phyloP scores from a whole-genome alignment of 1,140 invertebrate species.

The Heliconius hewitsoni region DNA sequence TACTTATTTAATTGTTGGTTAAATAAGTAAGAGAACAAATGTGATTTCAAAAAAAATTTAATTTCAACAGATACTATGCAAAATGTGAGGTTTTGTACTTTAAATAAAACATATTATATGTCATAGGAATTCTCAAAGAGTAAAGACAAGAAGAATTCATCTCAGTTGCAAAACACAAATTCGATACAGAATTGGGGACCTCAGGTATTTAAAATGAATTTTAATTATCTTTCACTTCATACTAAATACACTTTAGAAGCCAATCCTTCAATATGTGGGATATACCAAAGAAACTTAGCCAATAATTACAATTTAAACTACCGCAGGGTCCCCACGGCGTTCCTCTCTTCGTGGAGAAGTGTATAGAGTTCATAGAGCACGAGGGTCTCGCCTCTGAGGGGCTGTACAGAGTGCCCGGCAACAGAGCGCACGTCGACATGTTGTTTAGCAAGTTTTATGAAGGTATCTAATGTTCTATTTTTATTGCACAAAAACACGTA shows the following conservation, averaged over 20 bases:
- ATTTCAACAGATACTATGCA: too few relatives aligned
- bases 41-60: too few relatives aligned
- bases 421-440: slow-evolving; percentile 96
- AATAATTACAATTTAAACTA: too few relatives aligned
- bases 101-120: too few relatives aligned
- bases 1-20: too few relatives aligned
- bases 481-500: neutral
- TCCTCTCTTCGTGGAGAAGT: slow-evolving; percentile 96
- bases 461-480: slow-evolving; percentile 80
- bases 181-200: slow-evolving; percentile 74
- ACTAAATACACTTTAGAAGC: too few relatives aligned
- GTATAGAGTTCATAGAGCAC: slow-evolving; percentile 96
- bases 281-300: too few relatives aligned
- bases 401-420: slow-evolving; percentile 96
- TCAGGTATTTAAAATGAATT: slow-evolving; percentile 60
- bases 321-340: slow-evolving; percentile 90
- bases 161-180: slow-evolving; percentile 59
- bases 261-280: too few relatives aligned
- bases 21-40: too few relatives aligned
- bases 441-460: slow-evolving; percentile 95
- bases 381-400: slow-evolving; percentile 97
- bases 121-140: slow-evolving; percentile 72
- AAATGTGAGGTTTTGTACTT: too few relatives aligned
- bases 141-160: slow-evolving; percentile 78
- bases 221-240: too few relatives aligned